Evolutionary conservation across 2,797 vertebrate genomes (phyloP).

Genomic region (Chloroceryle amazona): DNA sequence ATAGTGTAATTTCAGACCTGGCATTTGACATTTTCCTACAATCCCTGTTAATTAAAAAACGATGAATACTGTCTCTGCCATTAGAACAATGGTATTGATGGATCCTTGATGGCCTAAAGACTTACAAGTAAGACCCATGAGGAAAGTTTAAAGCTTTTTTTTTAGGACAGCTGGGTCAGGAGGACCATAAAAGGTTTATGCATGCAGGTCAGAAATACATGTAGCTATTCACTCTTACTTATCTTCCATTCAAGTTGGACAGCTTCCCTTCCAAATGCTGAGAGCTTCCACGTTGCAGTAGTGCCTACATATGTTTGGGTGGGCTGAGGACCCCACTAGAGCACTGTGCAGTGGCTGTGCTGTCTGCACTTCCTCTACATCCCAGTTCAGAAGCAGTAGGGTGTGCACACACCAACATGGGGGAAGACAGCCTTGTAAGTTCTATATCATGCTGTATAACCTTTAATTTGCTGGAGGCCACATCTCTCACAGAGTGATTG

Average conservation of each 20-base stretch:
- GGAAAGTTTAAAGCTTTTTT: neutral
- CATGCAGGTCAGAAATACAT: neutral
- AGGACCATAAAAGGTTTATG: accelerated
- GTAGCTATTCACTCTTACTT: neutral
- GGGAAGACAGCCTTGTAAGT: neutral
- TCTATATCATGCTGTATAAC: neutral
- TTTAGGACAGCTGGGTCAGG: neutral
- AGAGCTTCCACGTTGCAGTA: neutral
- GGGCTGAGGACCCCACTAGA: neutral
- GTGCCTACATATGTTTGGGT: neutral
- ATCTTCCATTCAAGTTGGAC: neutral
- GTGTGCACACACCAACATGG: neutral
- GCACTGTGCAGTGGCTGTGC: neutral
- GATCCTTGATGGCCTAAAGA: neutral
- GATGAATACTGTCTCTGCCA: neutral
- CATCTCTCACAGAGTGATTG: neutral
- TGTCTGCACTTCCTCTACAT: neutral
- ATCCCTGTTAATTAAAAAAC: neutral
- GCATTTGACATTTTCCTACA: neutral
- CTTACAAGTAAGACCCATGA: neutral
- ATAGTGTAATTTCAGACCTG: neutral
- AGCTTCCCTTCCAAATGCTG: neutral
- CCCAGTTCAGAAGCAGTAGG: neutral
- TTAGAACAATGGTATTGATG: neutral
- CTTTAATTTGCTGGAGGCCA: neutral